Percentiles rank a stretch among this genome's conserved stretches.
phyloP scores from a whole-genome alignment of 2,888 invertebrate species.

The Andrena bucephala region DNA sequence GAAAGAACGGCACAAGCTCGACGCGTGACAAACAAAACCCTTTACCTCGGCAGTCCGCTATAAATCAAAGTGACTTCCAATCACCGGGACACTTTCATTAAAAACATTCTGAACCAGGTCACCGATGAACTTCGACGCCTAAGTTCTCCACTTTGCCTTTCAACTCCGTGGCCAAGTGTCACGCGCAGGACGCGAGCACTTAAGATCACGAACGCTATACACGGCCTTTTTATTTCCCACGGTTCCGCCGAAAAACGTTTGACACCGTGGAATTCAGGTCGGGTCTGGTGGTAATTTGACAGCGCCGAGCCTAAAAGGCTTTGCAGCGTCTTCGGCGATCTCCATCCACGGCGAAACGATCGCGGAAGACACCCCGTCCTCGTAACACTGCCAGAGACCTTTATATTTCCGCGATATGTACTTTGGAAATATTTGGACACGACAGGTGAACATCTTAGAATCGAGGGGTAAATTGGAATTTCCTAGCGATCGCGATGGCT shows the following conservation, averaged over 20 bases:
- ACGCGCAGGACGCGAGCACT: conserved; percentile 55
- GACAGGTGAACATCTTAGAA: conserved; percentile 3
- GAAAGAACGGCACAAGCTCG: neutral
- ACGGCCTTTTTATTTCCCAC: conserved; percentile 45
- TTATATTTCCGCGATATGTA: conserved; percentile 29
- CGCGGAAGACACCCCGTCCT: conserved; percentile 39
- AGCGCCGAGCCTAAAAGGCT: conserved; percentile 61
- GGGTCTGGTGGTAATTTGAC: conserved; percentile 63
- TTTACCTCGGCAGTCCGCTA: neutral
- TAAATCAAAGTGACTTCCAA: conserved; percentile 52
- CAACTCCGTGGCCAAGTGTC: conserved; percentile 59
- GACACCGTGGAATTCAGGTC: conserved; percentile 61
- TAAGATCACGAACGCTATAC: conserved; percentile 59
- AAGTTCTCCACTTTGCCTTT: conserved; percentile 54
- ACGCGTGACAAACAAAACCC: neutral
- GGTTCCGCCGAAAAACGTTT: conserved; percentile 43
- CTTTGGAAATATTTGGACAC: conserved; percentile 27
- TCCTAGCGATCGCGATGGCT: neutral
- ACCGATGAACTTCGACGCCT: conserved; percentile 56
- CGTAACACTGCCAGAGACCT: conserved; percentile 26
- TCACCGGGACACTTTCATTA: conserved; percentile 47
- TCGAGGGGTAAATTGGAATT: neutral
- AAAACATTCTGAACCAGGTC: conserved; percentile 62
- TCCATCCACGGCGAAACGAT: conserved; percentile 39
- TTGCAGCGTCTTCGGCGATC: conserved; percentile 58